phyloP scores from a whole-genome alignment of 1,140 invertebrate genomes.

The Arion vulgaris region DNA sequence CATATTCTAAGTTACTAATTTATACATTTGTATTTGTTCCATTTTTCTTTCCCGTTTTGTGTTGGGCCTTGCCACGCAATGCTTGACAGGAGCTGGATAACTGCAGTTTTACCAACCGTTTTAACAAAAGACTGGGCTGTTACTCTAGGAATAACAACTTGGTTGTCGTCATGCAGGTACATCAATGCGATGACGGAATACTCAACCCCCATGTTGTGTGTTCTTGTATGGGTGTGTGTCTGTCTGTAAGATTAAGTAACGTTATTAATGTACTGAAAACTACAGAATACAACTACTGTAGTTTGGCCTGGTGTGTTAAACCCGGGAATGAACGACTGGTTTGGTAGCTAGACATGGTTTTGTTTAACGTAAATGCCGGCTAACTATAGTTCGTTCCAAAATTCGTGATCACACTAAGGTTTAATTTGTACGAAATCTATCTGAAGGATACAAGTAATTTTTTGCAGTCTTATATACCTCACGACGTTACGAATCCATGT shows the following conservation, averaged over 20 bases:
- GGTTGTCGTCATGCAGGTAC: slow-evolving; percentile 44
- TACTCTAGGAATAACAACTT: slow-evolving; percentile 35
- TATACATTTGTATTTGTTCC: slow-evolving; percentile 1
- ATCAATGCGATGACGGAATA: neutral
- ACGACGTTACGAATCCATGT: too few relatives aligned
- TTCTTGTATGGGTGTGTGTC: neutral
- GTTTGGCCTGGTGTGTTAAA: neutral
- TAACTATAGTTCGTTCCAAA: too few relatives aligned
- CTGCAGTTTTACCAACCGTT: slow-evolving; percentile 34
- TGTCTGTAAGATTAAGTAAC: neutral
- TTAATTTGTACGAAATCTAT: too few relatives aligned
- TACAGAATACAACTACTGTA: neutral
- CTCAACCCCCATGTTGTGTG: neutral
- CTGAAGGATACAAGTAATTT: too few relatives aligned
- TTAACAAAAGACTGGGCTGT: slow-evolving; percentile 31
- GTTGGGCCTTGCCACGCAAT: neutral
- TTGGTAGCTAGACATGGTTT: neutral
- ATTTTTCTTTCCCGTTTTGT: neutral
- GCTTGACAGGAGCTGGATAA: slow-evolving; percentile 36
- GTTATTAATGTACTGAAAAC: neutral
- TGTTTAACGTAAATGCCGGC: too few relatives aligned
- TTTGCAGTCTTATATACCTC: too few relatives aligned
- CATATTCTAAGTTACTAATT: neutral
- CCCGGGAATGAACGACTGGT: neutral
- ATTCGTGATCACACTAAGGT: too few relatives aligned